phyloP scores from a whole-genome alignment of 2,113 vertebrate species.

The Perognathus longimembris region DNA sequence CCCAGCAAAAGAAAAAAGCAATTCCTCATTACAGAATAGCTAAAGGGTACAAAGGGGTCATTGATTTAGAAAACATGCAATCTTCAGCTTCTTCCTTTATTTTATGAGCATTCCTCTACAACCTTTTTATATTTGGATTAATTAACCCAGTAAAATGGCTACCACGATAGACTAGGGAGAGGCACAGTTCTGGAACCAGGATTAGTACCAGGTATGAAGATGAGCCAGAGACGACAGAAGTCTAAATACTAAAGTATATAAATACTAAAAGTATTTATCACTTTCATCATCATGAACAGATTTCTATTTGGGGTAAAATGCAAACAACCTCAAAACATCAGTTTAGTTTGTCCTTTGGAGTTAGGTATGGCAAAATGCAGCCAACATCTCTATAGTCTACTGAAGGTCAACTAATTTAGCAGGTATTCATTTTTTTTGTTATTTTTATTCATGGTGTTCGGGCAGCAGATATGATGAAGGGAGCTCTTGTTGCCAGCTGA shows the following conservation, averaged over 20 bases:
- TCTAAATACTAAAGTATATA: no score
- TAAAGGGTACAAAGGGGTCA: slow-evolving; percentile 46
- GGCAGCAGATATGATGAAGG: slow-evolving; percentile 36
- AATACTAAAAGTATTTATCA: no score
- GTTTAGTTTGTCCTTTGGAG: background rate
- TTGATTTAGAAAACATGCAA: slow-evolving; percentile 16
- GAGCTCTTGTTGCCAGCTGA: slow-evolving; percentile 24
- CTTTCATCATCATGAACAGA: background rate
- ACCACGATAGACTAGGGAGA: background rate
- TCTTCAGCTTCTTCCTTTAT: background rate
- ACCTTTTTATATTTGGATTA: background rate
- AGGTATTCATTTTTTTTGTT: background rate
- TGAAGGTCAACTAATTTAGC: background rate
- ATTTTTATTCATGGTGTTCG: slow-evolving; percentile 27
- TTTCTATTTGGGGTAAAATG: slow-evolving; percentile 7
- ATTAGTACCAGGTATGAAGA: background rate
- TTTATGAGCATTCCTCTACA: slow-evolving; percentile 36
- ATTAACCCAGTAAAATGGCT: background rate
- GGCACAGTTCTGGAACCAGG: background rate
- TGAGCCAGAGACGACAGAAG: background rate
- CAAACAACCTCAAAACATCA: background rate
- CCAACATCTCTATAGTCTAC: background rate
- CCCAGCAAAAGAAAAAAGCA: slow-evolving; percentile 36
- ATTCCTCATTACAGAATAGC: background rate
- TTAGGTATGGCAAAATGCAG: background rate